Evolutionary conservation across 2,888 invertebrate genomes (phyloP).

Genomic region (Euclidia mi): DNA sequence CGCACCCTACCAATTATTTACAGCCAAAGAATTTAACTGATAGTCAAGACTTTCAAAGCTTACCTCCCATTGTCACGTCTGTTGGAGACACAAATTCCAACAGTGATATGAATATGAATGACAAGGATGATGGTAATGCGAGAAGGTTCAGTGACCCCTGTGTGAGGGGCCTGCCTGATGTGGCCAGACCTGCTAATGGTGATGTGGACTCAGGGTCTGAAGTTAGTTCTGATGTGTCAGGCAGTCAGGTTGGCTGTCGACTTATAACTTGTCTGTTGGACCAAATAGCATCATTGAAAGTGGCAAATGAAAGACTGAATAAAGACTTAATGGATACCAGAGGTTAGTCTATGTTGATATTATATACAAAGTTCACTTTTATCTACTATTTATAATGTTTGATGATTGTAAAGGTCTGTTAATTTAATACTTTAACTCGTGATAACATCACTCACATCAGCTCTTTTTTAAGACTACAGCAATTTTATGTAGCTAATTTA

Average conservation of each 20-base stretch:
- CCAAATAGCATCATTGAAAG: constrained; percentile 93
- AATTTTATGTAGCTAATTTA: too few species aligned
- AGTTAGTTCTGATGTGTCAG: constrained; percentile 87
- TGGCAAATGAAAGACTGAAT: constrained; percentile 93
- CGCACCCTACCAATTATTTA: constrained; percentile 69
- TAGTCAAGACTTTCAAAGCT: constrained; percentile 91
- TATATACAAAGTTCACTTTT: too few species aligned
- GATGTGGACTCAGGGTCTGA: constrained; percentile 89
- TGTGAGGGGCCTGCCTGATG: constrained; percentile 85
- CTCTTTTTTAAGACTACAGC: too few species aligned
- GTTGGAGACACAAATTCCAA: constrained; percentile 85
- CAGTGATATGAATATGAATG: constrained; percentile 84
- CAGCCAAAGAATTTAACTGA: constrained; percentile 83
- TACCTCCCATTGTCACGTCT: constrained; percentile 92
- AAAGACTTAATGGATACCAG: constrained; percentile 94
- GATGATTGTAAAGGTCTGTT: too few species aligned
- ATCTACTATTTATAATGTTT: too few species aligned
- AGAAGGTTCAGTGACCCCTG: constrained; percentile 93
- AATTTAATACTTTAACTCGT: too few species aligned
- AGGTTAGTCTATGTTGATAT: constrained; percentile 78
- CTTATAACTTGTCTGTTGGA: constrained; percentile 92
- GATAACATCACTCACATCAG: too few species aligned
- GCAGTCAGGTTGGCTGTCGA: constrained; percentile 89
- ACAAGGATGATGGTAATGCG: constrained; percentile 88
- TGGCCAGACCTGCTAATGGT: constrained; percentile 80